phyloP scores from a whole-genome alignment of 2,797 vertebrate species.

The Bovichtus variegatus region DNA sequence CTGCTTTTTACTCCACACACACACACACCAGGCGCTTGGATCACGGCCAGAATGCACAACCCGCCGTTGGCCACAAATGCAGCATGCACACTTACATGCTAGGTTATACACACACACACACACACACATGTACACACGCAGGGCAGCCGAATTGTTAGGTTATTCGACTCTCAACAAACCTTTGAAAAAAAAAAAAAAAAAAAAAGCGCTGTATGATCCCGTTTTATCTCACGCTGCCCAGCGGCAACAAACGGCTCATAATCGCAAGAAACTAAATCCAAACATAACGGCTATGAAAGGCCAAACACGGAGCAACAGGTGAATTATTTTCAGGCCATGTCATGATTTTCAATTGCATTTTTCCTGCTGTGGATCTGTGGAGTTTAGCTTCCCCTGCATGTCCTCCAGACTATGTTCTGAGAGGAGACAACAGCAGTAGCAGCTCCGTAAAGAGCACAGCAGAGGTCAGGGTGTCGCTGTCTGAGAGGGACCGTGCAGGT shows the following conservation, averaged over 20 bases:
- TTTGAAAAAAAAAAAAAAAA: too few relatives aligned
- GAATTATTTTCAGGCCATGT: constrained; percentile 33
- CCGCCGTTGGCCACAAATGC: constrained; percentile 32
- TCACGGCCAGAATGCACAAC: constrained; percentile 36
- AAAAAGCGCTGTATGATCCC: constrained; percentile 15
- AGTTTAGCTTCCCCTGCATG: constrained; percentile 30
- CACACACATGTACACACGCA: neutral
- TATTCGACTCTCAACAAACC: too few relatives aligned
- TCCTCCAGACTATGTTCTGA: constrained; percentile 38
- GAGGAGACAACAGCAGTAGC: constrained; percentile 44
- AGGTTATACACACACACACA: constrained; percentile 20
- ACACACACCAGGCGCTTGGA: constrained; percentile 8
- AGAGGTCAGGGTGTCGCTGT: constrained; percentile 57
- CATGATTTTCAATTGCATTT: constrained; percentile 37
- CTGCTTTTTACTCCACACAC: too few relatives aligned
- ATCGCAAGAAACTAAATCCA: constrained; percentile 54
- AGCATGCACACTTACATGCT: neutral
- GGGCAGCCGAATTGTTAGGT: too few relatives aligned
- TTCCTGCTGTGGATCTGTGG: neutral
- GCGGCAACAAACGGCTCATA: constrained; percentile 40
- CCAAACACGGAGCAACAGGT: constrained; percentile 38
- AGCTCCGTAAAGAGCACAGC: constrained; percentile 10
- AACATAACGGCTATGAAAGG: constrained; percentile 42
- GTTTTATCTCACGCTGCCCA: constrained; percentile 47
- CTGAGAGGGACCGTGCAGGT: constrained; percentile 26